These are phyloP conservation scores for Scaptomyza hsui DNA, from an alignment of 1,140 invertebrate species.

Conservation along the genomic window DNA sequence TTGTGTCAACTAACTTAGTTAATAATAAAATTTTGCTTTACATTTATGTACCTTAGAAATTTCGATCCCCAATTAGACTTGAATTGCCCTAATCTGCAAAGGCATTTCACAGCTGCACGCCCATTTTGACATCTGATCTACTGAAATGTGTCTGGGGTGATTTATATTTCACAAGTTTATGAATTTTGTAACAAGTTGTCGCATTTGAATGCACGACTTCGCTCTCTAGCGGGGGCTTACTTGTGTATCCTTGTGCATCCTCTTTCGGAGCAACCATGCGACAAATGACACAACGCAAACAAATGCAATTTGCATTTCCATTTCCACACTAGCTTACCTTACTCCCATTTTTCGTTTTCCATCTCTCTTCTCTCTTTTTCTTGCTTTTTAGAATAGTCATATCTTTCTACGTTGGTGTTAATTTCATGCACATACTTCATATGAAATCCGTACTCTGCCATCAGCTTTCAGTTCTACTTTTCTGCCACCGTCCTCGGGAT, in stretches of 20 bases:
- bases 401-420: conserved; percentile 22
- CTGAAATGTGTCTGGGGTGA: conserved; percentile 9
- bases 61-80: no score
- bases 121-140: no score
- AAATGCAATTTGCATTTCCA: conserved; percentile 58
- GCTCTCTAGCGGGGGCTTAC: not conserved
- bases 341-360: not conserved
- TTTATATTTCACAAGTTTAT: conserved; percentile 57
- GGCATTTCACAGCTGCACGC: no score
- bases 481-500: conserved; percentile 1
- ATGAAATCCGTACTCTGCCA: conserved; percentile 4
- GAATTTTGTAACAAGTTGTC: conserved; percentile 57
- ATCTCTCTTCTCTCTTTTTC: not conserved
- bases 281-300: conserved; percentile 53
- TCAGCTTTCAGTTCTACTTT: not conserved
- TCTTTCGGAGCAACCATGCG: conserved; percentile 27
- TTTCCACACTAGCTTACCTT: not conserved
- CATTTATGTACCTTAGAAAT: no score
- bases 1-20: no score
- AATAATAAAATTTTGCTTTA: no score
- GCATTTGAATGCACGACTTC: conserved; percentile 38
- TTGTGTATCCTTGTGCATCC: no score
- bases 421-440: conserved; percentile 31
- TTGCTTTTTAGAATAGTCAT: not conserved
- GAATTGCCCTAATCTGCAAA: no score